phyloP scores from a whole-genome alignment of 2,113 vertebrate genomes.

The Monarcha castaneiventris region DNA sequence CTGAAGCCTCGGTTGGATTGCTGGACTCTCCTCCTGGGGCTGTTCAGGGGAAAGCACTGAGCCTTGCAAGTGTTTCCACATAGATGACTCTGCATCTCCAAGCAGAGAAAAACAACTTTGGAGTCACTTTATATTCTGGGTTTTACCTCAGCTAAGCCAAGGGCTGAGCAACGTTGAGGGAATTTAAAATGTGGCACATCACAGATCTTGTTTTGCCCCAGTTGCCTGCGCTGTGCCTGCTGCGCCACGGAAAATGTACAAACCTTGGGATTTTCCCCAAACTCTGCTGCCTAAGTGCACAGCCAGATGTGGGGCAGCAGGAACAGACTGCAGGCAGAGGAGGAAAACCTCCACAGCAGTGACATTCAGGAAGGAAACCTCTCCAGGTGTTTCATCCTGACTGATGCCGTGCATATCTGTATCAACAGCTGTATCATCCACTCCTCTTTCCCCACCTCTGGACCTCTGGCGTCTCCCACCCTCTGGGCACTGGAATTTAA shows the following conservation, averaged over 20 bases:
- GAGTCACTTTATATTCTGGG: not conserved
- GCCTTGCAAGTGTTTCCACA: not conserved
- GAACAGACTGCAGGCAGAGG: not conserved
- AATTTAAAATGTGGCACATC: not conserved
- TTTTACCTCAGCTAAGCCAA: not conserved
- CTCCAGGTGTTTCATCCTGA: no score
- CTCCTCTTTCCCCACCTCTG: not conserved
- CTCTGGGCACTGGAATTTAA: accelerated
- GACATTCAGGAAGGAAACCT: not conserved
- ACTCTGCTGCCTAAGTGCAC: not conserved
- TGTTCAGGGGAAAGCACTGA: not conserved
- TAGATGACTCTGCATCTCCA: not conserved
- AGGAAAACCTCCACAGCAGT: not conserved
- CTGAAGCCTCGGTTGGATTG: accelerated
- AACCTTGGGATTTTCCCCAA: not conserved
- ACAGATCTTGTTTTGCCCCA: not conserved
- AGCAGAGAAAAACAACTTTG: not conserved
- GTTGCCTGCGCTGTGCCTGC: not conserved
- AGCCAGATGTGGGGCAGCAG: not conserved
- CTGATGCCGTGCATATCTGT: accelerated
- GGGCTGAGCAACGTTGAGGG: not conserved
- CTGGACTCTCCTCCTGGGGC: not conserved
- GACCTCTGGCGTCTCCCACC: not conserved
- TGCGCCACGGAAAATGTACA: accelerated
- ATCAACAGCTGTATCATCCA: not conserved